Evolutionary conservation across 2,113 vertebrate species (phyloP).

Genomic region (Acrocephalus kingi): DNA sequence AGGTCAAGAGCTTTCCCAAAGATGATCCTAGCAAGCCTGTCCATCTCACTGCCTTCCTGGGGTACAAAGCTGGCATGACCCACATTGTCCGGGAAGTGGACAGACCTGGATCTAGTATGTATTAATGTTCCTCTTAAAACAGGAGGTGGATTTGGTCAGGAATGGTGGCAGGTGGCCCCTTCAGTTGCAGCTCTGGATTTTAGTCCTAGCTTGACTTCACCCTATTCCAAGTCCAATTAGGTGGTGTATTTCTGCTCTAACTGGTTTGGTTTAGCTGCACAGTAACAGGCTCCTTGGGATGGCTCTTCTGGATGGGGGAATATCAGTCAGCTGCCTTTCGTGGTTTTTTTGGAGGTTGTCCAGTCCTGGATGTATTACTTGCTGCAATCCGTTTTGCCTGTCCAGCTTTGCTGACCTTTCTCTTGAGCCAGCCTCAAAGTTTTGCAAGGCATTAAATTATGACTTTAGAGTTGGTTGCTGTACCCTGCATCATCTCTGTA

Average conservation of each 20-base stretch:
- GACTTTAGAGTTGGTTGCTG: accelerated
- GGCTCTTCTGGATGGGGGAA: accelerated
- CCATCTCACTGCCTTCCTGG: constrained; percentile 94
- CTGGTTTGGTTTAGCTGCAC: background rate
- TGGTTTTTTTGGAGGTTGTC: background rate
- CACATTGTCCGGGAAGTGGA: constrained; percentile 97
- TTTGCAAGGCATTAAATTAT: background rate
- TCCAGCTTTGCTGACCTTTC: background rate
- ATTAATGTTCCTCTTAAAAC: accelerated
- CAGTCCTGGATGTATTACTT: background rate
- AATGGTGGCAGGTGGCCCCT: accelerated
- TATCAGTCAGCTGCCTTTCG: background rate
- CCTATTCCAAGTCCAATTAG: accelerated
- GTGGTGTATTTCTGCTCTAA: background rate
- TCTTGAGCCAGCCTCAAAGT: background rate
- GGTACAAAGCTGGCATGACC: constrained; percentile 99
- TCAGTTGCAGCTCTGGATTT: background rate
- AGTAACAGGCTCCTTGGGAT: background rate
- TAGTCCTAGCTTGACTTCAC: background rate
- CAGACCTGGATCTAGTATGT: constrained; percentile 94
- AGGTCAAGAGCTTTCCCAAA: constrained; percentile 97
- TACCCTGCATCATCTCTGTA: accelerated
- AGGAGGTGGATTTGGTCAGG: background rate
- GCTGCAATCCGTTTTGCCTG: accelerated
- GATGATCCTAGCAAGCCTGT: constrained; percentile 94